Base-by-base conservation (phyloP, 2,888 invertebrate genomes). In the Lobophora halterata region DNA sequence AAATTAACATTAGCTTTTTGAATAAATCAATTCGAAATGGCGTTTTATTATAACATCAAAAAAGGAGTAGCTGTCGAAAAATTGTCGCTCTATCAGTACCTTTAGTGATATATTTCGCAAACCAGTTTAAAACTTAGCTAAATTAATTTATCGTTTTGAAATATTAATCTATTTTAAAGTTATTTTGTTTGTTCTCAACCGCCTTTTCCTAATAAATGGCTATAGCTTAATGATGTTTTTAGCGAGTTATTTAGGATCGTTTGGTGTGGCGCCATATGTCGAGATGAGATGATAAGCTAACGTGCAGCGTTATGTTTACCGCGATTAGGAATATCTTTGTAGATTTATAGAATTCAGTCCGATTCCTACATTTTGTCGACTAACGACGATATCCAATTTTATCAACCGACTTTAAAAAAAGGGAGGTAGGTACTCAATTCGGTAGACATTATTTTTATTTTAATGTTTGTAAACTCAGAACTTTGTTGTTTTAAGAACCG, bases 221-320 rank as follows among this genome's bases (percentile, higher is more conserved):
- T 35, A 18, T 25, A 55, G 56, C 66, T n/a, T 65, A 66, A 63
- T 58, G 46, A 54, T 39, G 56, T 42, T 65, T 70, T 62, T 71
- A 63, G 53, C 57, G 46, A 47, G 66, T 72, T 70, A 72, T 75
- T 76, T 71, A 74, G 62, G 59, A 66, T 59, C 55, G 61, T 55
- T n/a, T 59, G 56, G 49, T 53, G 40, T 61, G 76, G 74, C 79
- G 77, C 76, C 73, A 73, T 71, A 67, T 67, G 35, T 44, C 21
- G 41, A 56, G 72, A 72, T 74, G 54, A 35, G 44, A 40, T 47
- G 71, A 74, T 73, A 71, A 60, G 37, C 58, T 42, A 39, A 60
- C 65, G 63, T 62, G 64, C 64, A 50, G 56, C 45, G 44, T 47
- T 62, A 49, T 42, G 51, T 25, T 48, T 33, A 33, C 40, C 46